Evolutionary conservation across 2,797 vertebrate species (phyloP).

Genomic region (Bradypodion pumilum): DNA sequence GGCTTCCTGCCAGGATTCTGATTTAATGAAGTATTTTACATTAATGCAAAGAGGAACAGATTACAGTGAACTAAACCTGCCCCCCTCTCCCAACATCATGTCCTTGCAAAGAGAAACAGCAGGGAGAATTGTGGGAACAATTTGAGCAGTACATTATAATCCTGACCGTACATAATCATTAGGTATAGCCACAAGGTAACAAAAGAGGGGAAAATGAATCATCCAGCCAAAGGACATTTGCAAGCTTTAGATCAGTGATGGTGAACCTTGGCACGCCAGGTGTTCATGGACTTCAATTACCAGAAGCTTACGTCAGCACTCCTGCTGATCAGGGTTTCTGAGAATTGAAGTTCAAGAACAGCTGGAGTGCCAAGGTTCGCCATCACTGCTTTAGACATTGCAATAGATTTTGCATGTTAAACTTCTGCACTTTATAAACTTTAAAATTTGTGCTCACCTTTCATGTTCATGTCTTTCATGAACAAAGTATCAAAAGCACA

Average conservation of each 20-base stretch:
- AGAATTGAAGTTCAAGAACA: too few relatives aligned
- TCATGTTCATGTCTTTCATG: neutral
- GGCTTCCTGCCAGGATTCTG: conserved; percentile 24
- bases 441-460: neutral
- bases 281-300: too few relatives aligned
- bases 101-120: conserved; percentile 13
- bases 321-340: too few relatives aligned
- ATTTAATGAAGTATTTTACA: conserved; percentile 50
- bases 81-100: conserved; percentile 32
- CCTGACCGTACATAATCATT: neutral
- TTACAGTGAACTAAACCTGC: conserved; percentile 42
- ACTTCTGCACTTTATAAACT: neutral
- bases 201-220: neutral
- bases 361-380: too few relatives aligned
- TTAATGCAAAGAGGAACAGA: conserved; percentile 34
- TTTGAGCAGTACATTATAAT: neutral
- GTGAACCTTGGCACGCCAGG: too few relatives aligned
- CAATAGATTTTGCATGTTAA: neutral
- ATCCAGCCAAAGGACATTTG: neutral
- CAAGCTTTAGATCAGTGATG: too few relatives aligned
- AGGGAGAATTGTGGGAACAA: conserved; percentile 12
- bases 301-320: too few relatives aligned
- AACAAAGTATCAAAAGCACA: neutral
- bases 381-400: neutral
- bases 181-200: neutral